Conservation (phyloP, 2,888 invertebrate species). For the Cremastobaeus sp. region DNA sequence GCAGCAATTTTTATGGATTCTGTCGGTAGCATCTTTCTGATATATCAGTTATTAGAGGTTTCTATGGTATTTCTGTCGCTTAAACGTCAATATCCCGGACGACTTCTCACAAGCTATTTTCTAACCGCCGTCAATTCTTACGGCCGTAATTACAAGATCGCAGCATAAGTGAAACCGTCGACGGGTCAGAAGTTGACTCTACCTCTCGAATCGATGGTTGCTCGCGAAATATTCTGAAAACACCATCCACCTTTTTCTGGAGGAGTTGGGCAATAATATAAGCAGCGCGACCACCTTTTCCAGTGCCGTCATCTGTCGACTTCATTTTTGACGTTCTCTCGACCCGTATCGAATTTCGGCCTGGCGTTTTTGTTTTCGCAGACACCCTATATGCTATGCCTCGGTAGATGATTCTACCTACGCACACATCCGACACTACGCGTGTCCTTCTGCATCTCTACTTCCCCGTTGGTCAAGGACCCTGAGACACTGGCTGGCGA, state of each 20-base stretch:
- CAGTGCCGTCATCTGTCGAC: background rate
- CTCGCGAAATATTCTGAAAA: no score
- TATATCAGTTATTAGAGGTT: no score
- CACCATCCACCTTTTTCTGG: no score
- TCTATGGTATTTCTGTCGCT: no score
- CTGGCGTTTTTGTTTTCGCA: conserved; percentile 6
- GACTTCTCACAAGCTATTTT: no score
- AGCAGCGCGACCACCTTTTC: background rate
- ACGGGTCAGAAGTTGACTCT: no score
- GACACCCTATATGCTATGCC: conserved; percentile 40
- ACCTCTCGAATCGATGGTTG: no score
- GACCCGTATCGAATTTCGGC: conserved; percentile 5
- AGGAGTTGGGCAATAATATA: background rate
- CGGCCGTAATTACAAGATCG: no score
- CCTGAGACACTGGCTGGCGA: conserved; percentile 41
- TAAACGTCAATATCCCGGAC: no score
- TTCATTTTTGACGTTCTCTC: background rate
- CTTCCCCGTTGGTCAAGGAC: conserved; percentile 62
- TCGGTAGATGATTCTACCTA: conserved; percentile 32
- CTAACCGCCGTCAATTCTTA: no score
- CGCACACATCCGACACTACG: conserved; percentile 44
- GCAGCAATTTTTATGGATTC: background rate
- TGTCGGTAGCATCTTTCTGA: no score
- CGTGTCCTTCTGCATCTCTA: conserved; percentile 54
- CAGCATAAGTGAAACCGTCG: no score